Evolutionary conservation across 64 coral and sea anemone genomes (phyloP), one percentile per base, ranked within the genome.

Genomic region (Exaiptasia diaphana): DNA sequence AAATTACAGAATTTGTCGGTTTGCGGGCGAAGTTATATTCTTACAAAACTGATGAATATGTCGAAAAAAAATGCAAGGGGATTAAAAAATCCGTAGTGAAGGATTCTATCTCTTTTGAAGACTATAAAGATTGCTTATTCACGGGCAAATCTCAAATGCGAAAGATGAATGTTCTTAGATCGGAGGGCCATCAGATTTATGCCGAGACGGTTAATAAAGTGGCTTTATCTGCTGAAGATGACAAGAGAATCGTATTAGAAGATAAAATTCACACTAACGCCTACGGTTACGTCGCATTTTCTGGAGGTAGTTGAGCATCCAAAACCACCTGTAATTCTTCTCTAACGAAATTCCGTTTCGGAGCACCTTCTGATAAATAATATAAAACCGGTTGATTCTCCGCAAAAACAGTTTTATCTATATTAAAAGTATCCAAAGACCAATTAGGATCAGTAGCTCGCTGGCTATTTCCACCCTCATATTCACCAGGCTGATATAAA

Each of bases 1-100:
- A 80, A 80, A 37, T n/a, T n/a, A n/a, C n/a, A n/a, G n/a, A 78
- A 78, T 11, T 80, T 80, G 55, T 80, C 1, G 77, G 77, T 27
- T 45, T 80, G 35, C 18, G 77, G n/a, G 20, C 55, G 0, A 80
- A 80, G 15, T 34, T 80, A 20, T 80, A 80, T 38, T 0, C 20
- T 1, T 80, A 45, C 56, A 64, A 56, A 25, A 56, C 41, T 41
- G 33, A 46, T 3, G 37, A 34, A 1, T 6, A 41, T 28, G 54
- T 34, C 17, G 28, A 26, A 18, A 67, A 67, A 18, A 14, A 26
- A 0, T 67, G 62, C 35, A 67, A 67, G 22, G 77, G 77, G 4
- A 13, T 64, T 0, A 80, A 75, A 24, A 75, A 50, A 53, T 21
- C 22, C 2, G 71, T 75, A 15, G n/a, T 75, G 13, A 75, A 75